Evolutionary conservation across 2,888 invertebrate genomes (phyloP), one percentile per base, ranked within the genome.

Genomic region (Ornithoptera priamus): DNA sequence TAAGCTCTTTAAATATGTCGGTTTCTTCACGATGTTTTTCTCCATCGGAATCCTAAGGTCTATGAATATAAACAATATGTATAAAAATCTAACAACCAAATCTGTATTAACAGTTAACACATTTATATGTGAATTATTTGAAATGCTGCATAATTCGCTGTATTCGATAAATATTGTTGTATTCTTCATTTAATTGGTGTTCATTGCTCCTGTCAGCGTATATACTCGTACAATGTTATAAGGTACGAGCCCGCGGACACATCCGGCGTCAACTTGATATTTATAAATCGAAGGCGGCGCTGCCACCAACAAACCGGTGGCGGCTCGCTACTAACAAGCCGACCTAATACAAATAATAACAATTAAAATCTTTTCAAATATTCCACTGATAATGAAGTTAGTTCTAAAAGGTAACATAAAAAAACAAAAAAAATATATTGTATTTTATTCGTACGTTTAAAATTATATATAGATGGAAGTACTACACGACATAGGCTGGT

Each of bases 231-330:
- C 56, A 46, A 62, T 65, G 46, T 61, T 46, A 61, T 65, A 46
- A 69, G 71, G 70, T 62, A 72, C 84, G 81, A 81, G 81, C 81
- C 81, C 73, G 74, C 75, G 39, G 72, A 74, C 80, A 86, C 86
- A 89, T 90, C 90, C 90, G 89, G 89, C 88, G 87, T 87, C 86
- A 84, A 80, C 81, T 80, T 81, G 85, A 80, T 90, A 90, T 90
- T 89, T 88, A 89, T 90, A 90, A 87, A 88, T 85, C 86, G 87
- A 86, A 87, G 88, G 88, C 88, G 89, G 82, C 81, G 81, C 78
- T 75, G 78, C 76, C 80, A 80, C 79, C 81, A 80, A 81, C 81
- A 79, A 82, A 80, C 84, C 81, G 84, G 81, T 83, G 80, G 82
- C 84, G 82, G 81, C 79, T 36, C 58, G 50, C 39, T 62, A 20